Evolutionary conservation across 2,888 invertebrate species (phyloP).

Genomic region (Ennomos fuscantarius): DNA sequence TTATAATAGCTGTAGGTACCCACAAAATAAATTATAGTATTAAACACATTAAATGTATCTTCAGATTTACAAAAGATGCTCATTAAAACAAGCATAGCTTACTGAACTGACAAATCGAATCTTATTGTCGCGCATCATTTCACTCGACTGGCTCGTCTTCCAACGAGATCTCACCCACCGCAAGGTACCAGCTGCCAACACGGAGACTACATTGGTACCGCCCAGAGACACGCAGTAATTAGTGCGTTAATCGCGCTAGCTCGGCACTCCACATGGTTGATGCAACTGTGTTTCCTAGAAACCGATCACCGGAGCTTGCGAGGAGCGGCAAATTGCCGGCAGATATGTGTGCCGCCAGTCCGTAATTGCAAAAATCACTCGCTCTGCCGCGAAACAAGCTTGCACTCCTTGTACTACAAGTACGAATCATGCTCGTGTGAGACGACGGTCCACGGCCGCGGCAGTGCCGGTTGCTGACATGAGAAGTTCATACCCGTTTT

Average conservation of each 20-base stretch:
- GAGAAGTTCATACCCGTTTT: constrained; percentile 32
- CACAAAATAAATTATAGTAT: too few species aligned
- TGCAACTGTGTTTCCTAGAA: constrained; percentile 80
- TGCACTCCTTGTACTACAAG: constrained; percentile 59
- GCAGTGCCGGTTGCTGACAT: constrained; percentile 29
- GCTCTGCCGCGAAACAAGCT: constrained; percentile 50
- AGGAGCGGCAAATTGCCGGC: constrained; percentile 80
- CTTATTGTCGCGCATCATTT: too few species aligned
- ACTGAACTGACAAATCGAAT: too few species aligned
- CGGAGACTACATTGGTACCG: constrained; percentile 26
- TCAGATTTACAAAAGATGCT: too few species aligned
- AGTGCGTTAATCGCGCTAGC: constrained; percentile 76
- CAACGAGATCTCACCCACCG: too few species aligned
- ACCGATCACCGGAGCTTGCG: constrained; percentile 71
- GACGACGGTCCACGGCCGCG: constrained; percentile 18
- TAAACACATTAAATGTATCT: too few species aligned
- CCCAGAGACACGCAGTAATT: constrained; percentile 54
- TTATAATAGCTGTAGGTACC: too few species aligned
- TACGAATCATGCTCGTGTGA: constrained; percentile 42
- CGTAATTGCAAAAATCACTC: constrained; percentile 83
- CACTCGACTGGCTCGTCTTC: too few species aligned
- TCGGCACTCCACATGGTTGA: constrained; percentile 58
- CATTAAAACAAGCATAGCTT: too few species aligned
- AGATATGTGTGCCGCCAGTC: constrained; percentile 80
- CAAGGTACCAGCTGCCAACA: constrained; percentile 2